A percentile compares a stretch with the other conserved stretches of the same genome.
Evolutionary conservation across 1,140 invertebrate genomes (phyloP).

Genomic region (Cydia amplana): DNA sequence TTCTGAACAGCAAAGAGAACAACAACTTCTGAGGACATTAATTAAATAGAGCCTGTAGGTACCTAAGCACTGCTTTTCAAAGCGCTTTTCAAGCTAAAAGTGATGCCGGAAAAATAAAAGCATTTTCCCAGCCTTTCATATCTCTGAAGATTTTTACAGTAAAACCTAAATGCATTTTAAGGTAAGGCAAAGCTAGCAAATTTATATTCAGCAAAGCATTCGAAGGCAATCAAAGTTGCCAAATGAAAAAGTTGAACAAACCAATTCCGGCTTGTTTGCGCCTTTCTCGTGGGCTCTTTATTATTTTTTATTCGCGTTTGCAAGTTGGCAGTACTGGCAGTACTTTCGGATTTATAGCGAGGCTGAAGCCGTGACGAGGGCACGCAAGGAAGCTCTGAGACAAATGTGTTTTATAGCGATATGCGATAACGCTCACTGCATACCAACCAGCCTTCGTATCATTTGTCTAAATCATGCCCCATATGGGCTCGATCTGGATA

Average conservation of each 20-base stretch:
- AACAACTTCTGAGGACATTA: conserved; percentile 24
- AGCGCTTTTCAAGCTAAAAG: neutral
- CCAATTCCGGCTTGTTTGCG: conserved; percentile 47
- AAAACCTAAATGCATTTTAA: conserved; percentile 44
- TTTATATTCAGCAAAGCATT: conserved; percentile 52
- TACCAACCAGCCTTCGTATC: conserved; percentile 39
- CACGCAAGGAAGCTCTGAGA: conserved; percentile 40
- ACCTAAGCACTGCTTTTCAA: neutral
- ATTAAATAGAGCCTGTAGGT: conserved; percentile 16
- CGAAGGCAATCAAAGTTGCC: conserved; percentile 64
- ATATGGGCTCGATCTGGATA: conserved; percentile 25
- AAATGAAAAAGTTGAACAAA: conserved; percentile 65
- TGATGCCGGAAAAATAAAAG: neutral
- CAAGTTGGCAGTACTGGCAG: conserved; percentile 22
- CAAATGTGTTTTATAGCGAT: conserved; percentile 56
- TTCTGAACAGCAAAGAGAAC: conserved; percentile 29
- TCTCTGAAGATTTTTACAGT: conserved; percentile 33
- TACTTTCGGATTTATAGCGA: conserved; percentile 48
- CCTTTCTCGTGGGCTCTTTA: conserved; percentile 51
- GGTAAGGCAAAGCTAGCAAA: conserved; percentile 41
- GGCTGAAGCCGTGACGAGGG: conserved; percentile 38
- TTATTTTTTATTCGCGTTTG: conserved; percentile 47
- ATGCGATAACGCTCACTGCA: conserved; percentile 43
- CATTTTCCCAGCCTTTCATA: neutral
- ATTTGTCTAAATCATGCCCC: conserved; percentile 37